Evolutionary conservation across 2,113 vertebrate species (phyloP).

Genomic region (Callorhinus ursinus): DNA sequence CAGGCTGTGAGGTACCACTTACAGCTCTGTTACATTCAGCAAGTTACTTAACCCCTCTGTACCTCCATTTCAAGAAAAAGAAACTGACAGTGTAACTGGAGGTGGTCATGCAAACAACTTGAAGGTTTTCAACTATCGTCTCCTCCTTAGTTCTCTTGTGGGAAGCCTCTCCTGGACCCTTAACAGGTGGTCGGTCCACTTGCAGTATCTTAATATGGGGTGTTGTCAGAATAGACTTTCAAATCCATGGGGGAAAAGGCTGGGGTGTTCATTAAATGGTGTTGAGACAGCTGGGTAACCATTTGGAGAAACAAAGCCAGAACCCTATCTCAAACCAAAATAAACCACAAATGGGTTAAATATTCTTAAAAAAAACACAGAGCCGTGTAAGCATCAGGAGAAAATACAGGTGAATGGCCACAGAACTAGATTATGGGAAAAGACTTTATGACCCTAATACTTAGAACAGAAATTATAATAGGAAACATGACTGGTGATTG

Average conservation of each 20-base stretch:
- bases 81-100: background rate
- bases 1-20: background rate
- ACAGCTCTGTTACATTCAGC: background rate
- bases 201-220: background rate
- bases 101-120: background rate
- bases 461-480: background rate
- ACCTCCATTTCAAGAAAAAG: background rate
- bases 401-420: background rate
- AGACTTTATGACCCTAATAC: background rate
- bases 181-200: background rate
- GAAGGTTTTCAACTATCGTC: background rate
- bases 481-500: background rate
- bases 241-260: background rate
- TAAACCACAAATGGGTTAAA: slow-evolving; percentile 42
- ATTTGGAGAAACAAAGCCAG: slow-evolving; percentile 58
- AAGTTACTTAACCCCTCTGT: background rate
- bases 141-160: background rate
- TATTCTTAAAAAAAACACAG: slow-evolving; percentile 16
- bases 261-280: background rate
- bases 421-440: background rate
- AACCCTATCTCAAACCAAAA: slow-evolving; percentile 60
- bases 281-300: slow-evolving; percentile 47
- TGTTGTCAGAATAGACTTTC: slow-evolving; percentile 1
- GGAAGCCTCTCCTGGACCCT: background rate
- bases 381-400: background rate